These are phyloP conservation scores for Candoia aspera DNA, from an alignment of 2,113 vertebrate genomes.

Conservation along the genomic window DNA sequence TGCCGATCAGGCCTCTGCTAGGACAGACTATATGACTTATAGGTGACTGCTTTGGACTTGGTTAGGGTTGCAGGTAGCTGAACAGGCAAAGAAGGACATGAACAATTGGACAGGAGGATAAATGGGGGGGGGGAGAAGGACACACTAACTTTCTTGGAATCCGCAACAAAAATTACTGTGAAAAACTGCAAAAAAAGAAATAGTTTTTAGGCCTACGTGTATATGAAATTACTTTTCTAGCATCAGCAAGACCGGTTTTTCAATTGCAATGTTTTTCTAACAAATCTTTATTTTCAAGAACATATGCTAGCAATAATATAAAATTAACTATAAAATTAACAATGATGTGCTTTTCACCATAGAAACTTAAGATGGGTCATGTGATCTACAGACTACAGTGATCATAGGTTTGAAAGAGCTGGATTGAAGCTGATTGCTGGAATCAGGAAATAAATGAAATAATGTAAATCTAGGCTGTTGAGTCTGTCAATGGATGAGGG, in stretches of 20 bases:
- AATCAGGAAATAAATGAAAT: not conserved
- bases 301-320: too few species aligned
- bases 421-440: not conserved
- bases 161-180: not conserved
- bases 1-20: not conserved
- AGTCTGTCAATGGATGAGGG: not conserved
- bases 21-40: not conserved
- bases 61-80: not conserved
- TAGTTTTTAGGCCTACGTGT: not conserved
- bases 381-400: not conserved
- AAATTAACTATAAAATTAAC: not conserved
- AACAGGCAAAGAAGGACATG: not conserved
- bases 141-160: not conserved
- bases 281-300: too few species aligned
- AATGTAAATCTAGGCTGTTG: not conserved
- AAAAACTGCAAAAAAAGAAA: not conserved
- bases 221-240: not conserved
- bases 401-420: not conserved
- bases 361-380: not conserved
- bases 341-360: not conserved
- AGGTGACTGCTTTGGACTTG: not conserved
- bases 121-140: not conserved
- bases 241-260: not conserved
- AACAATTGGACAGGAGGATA: not conserved
- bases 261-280: not conserved